Conservation (phyloP, 2,113 vertebrate genomes). For the Dinomys branickii region DNA sequence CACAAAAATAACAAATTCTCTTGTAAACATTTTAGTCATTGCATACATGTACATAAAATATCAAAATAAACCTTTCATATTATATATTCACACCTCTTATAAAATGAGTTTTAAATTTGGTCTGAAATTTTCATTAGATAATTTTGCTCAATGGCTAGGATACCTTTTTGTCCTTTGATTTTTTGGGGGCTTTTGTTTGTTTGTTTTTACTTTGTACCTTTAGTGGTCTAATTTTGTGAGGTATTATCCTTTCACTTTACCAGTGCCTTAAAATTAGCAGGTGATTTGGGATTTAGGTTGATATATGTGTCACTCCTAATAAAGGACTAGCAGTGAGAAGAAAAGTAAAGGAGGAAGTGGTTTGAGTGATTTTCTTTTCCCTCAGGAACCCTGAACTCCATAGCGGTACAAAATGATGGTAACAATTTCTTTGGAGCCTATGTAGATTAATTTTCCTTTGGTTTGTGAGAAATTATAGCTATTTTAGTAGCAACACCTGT, state of each 20-base stretch:
- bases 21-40: slow-evolving; percentile 5
- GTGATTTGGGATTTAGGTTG: not conserved
- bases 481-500: not conserved
- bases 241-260: not conserved
- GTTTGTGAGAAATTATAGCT: not conserved
- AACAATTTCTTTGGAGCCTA: not conserved
- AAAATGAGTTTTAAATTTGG: not conserved
- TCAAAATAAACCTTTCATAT: not conserved
- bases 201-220: not conserved
- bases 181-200: not conserved
- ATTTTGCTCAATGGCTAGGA: not conserved
- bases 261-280: not conserved
- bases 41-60: not conserved
- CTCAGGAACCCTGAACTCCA: not conserved
- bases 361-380: not conserved
- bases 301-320: not conserved
- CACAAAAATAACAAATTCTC: not conserved
- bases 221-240: not conserved
- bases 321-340: not conserved
- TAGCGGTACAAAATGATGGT: not conserved
- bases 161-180: not conserved
- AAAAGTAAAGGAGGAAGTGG: not conserved
- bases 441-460: not conserved
- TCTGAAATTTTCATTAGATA: not conserved
- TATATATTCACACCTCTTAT: not conserved